These are phyloP conservation scores for Tenthredo notha DNA, from an alignment of 2,888 invertebrate genomes.

Conservation along the genomic window DNA sequence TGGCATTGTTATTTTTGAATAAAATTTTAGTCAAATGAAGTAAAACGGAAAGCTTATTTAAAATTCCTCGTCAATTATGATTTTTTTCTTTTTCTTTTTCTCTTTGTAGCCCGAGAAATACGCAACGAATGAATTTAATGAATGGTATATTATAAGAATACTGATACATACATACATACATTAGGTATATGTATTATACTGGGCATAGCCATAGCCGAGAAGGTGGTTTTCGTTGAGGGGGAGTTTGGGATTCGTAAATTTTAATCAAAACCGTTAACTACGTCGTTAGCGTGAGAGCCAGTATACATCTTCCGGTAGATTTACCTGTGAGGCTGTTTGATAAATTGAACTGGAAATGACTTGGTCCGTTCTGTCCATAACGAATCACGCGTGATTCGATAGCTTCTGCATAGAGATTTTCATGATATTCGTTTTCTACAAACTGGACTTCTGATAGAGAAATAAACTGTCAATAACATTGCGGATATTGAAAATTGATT, in stretches of 20 bases:
- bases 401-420: background rate
- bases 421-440: background rate
- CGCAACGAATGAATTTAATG: no score
- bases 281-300: conserved; percentile 42
- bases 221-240: no score
- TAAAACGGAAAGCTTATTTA: no score
- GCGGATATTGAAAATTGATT: conserved; percentile 45
- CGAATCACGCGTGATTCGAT: background rate
- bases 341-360: conserved; percentile 67
- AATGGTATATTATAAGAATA: no score
- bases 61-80: no score
- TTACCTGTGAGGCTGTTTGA: conserved; percentile 51
- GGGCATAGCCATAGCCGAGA: background rate
- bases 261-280: conserved; percentile 48
- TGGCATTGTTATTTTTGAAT: no score
- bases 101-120: no score
- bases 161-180: no score
- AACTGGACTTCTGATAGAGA: background rate
- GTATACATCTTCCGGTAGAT: conserved; percentile 33
- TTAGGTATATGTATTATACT: no score
- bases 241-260: background rate
- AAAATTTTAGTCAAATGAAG: no score
- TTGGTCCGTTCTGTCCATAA: background rate
- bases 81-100: no score
- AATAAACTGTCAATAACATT: conserved; percentile 38